Conservation (phyloP, 2,113 vertebrate genomes). For the Laticauda colubrina region DNA sequence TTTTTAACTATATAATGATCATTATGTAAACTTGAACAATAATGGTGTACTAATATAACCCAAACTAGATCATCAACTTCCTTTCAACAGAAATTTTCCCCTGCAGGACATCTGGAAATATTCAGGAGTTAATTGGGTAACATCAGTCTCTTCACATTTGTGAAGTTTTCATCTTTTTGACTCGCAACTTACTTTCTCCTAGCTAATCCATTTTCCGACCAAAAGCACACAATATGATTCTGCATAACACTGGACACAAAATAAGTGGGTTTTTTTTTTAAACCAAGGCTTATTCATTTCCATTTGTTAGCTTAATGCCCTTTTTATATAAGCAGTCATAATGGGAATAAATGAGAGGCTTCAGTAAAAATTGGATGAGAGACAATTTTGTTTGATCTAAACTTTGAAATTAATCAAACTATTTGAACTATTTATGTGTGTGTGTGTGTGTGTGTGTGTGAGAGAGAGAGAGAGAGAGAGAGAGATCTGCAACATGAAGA, state of each 20-base stretch:
- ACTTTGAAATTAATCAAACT: background rate
- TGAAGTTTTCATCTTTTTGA: background rate
- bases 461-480: too few species aligned
- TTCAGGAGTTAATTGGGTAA: background rate
- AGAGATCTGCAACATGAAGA: background rate
- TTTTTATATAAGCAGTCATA: background rate
- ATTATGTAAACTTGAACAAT: background rate
- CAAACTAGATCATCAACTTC: background rate
- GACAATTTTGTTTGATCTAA: background rate
- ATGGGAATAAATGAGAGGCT: background rate
- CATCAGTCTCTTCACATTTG: background rate
- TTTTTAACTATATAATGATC: background rate
- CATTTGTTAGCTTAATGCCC: background rate
- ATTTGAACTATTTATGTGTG: background rate
- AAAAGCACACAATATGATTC: background rate
- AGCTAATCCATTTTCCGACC: background rate
- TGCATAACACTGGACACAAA: background rate
- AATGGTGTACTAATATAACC: background rate
- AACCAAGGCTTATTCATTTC: background rate
- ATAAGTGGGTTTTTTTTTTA: background rate
- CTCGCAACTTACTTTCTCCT: background rate
- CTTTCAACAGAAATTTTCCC: background rate
- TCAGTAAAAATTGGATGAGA: background rate
- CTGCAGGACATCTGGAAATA: background rate
- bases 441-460: too few species aligned